Percentiles rank a stretch among this genome's conserved stretches.
Conservation (phyloP, 2,797 vertebrate species). For the Pantherophis alleghaniensis region DNA sequence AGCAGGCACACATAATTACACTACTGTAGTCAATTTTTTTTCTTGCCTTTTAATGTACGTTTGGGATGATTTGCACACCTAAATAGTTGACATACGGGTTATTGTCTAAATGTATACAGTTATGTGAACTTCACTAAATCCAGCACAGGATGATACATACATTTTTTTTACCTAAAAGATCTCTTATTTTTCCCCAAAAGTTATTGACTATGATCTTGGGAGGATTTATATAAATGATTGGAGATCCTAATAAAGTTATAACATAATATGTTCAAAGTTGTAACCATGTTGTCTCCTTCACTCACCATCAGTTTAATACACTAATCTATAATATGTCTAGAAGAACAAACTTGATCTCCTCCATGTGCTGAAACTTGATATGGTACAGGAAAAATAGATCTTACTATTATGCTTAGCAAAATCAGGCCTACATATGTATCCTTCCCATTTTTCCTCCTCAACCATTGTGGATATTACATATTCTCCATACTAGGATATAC, state of each 20-base stretch:
- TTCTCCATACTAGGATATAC: background rate
- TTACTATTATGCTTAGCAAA: background rate
- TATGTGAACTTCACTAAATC: background rate
- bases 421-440: background rate
- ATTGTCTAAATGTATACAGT: background rate
- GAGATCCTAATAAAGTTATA: background rate
- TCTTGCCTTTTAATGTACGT: background rate
- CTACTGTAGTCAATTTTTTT: background rate
- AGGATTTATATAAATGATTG: background rate
- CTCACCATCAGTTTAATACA: background rate
- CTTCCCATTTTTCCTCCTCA: background rate
- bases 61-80: rapidly evolving
- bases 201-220: background rate
- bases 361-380: background rate
- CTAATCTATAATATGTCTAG: background rate
- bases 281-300: background rate
- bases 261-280: background rate
- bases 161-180: background rate
- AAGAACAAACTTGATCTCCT: background rate
- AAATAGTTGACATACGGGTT: background rate
- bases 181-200: background rate
- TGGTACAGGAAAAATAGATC: background rate
- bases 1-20: constrained; percentile 33
- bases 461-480: background rate
- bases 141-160: background rate